These are phyloP conservation scores for Chymomyza costata DNA, from an alignment of 1,140 invertebrate genomes.

Conservation along the genomic window DNA sequence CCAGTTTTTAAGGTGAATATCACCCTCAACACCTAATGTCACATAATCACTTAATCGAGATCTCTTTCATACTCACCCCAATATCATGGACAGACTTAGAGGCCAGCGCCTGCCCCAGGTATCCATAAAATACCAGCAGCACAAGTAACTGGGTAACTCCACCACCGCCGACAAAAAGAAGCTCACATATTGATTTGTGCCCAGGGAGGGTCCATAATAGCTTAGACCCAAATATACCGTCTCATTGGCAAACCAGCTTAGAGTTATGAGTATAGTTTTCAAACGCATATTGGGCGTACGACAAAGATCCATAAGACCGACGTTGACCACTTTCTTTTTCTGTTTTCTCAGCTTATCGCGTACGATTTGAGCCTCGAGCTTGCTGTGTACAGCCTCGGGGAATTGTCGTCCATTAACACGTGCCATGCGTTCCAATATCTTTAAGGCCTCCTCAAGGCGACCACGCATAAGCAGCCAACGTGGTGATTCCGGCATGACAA, in stretches of 20 bases:
- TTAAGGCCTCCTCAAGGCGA: constrained; percentile 85
- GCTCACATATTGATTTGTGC: constrained; percentile 89
- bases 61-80: constrained; percentile 76
- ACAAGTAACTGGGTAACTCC: constrained; percentile 89
- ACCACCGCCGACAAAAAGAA: constrained; percentile 89
- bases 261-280: constrained; percentile 81
- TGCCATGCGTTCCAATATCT: constrained; percentile 85
- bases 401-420: constrained; percentile 85
- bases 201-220: constrained; percentile 90
- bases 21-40: no score
- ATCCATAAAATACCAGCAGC: constrained; percentile 90
- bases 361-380: constrained; percentile 79
- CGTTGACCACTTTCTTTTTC: constrained; percentile 80
- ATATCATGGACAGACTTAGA: constrained; percentile 87
- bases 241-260: constrained; percentile 84
- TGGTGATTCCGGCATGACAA: constrained; percentile 89
- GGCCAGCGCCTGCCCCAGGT: constrained; percentile 89
- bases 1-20: no score
- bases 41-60: no score
- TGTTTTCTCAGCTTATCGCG: constrained; percentile 76
- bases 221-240: constrained; percentile 88
- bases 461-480: constrained; percentile 89
- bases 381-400: constrained; percentile 83
- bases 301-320: constrained; percentile 84
- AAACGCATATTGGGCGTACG: constrained; percentile 90